phyloP scores from a whole-genome alignment of 2,113 vertebrate species.

The Tricholaema leucomelas region DNA sequence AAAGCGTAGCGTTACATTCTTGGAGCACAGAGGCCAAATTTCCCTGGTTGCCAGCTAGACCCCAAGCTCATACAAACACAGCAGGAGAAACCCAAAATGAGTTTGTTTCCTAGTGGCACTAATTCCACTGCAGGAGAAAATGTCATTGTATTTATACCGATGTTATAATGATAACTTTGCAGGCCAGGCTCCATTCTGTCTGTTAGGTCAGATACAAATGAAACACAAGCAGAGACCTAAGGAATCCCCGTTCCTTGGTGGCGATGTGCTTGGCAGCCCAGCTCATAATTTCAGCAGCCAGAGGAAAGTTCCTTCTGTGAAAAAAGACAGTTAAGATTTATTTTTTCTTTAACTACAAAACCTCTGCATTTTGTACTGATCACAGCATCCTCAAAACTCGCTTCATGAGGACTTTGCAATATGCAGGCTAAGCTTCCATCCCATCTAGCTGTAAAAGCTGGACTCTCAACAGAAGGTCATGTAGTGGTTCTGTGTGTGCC shows the following conservation, averaged over 20 bases:
- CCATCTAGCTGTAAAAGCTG: neutral
- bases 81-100: constrained; percentile 30
- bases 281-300: neutral
- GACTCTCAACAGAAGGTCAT: neutral
- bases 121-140: constrained; percentile 33
- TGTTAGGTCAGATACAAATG: neutral
- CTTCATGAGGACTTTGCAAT: neutral
- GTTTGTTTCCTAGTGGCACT: constrained; percentile 44
- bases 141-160: constrained; percentile 41
- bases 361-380: neutral
- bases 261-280: neutral
- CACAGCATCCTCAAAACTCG: neutral
- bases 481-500: neutral
- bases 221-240: neutral
- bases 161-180: constrained; percentile 14
- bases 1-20: constrained; percentile 14
- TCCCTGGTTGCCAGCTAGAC: constrained; percentile 34
- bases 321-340: neutral
- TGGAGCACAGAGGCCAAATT: constrained; percentile 33
- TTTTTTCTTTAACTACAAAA: neutral
- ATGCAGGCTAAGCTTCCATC: neutral
- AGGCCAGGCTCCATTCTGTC: constrained; percentile 7
- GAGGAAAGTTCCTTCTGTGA: neutral
- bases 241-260: neutral
- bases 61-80: neutral